Evolutionary conservation across 2,888 invertebrate genomes (phyloP).

Genomic region (Calliscelio sp.): DNA sequence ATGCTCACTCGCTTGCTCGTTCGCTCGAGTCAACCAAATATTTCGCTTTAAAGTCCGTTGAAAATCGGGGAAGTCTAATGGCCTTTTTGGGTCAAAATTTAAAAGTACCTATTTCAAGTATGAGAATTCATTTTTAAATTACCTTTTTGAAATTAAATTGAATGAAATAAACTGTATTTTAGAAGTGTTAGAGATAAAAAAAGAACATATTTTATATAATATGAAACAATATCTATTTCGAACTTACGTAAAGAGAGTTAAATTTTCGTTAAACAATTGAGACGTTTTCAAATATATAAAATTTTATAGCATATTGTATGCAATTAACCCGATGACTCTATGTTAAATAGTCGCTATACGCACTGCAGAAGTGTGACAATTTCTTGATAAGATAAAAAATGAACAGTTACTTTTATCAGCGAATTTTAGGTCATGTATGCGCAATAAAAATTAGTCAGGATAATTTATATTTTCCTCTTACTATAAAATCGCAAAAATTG

Average conservation of each 20-base stretch:
- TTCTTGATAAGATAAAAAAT: slow-evolving; percentile 51
- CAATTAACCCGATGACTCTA: slow-evolving; percentile 40
- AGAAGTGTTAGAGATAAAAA: no score
- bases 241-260: no score
- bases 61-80: no score
- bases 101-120: no score
- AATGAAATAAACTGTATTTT: no score
- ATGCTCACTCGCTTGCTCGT: no score
- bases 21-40: no score
- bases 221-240: no score
- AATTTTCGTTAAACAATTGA: neutral
- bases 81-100: no score
- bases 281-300: slow-evolving; percentile 1
- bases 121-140: no score
- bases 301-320: slow-evolving; percentile 27
- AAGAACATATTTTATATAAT: no score
- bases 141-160: no score
- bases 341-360: slow-evolving; percentile 38
- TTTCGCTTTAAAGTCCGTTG: slow-evolving; percentile 37
- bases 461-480: slow-evolving; percentile 11
- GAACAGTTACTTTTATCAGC: slow-evolving; percentile 38
- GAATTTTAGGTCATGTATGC: slow-evolving; percentile 51
- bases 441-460: slow-evolving; percentile 25
- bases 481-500: neutral
- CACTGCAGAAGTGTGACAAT: slow-evolving; percentile 37